Evolutionary conservation across 1,140 invertebrate species (phyloP), one percentile per base, ranked within the genome.

Genomic region (Lysiphlebus fabarum): DNA sequence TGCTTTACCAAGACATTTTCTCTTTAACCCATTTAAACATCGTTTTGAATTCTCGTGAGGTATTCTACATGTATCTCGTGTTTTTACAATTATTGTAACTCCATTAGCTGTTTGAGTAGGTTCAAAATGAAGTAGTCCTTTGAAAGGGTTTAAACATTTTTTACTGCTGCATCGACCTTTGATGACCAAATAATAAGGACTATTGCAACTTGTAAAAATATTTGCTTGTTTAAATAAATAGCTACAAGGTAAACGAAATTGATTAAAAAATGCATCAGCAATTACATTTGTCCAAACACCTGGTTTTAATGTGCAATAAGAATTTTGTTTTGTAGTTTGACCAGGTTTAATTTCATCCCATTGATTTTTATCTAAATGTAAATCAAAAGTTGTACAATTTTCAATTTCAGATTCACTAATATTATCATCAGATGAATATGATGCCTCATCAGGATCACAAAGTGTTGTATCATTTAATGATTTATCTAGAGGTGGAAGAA

Each of bases 61-160:
- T 34, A 41, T 54, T 9, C 6, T 37, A 4, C 26, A n/a, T 11
- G 56, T 58, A 42, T 62, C 47, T 26, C 56, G 43, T 36, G 61
- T 62, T 50, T 37, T 53, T 0, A 62, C 47, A 10, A 44, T 8
- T 7, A 58, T 45, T 5, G n/a, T 37, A 12, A 62, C 6, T 4
- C 42, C 43, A 37, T 41, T 14, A 55, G 11, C 44, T 11, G 5
- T 6, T 12, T 47, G 17, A 10, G 6, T 7, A 10, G 41, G 43
- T 37, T 49, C 43, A 36, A 48, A 37, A 38, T 45, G 11, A 45
- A 37, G 17, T 7, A 34, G 2, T 48, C 56, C 61, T 7, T 36
- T 47, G 17, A 62, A 55, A 48, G 9, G 50, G 43, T 62, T 62
- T n/a, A 51, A 44, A 44, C 61, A 62, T 0, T 34, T 11, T 47